Evolutionary conservation across 2,888 invertebrate genomes (phyloP).

Genomic region (Stramonita haemastoma): DNA sequence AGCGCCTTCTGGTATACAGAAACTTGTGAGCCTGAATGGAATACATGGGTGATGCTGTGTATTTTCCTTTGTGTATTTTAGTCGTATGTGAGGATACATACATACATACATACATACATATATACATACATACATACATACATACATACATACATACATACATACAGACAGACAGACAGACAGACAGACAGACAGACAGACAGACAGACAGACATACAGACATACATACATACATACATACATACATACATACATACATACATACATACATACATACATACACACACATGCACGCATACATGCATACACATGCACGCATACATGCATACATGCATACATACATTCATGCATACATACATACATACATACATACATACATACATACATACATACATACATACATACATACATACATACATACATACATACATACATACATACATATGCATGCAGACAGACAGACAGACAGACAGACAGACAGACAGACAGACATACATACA

Average conservation of each 20-base stretch:
- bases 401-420: too few species aligned
- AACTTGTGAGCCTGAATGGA: too few species aligned
- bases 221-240: constrained; percentile 5
- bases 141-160: constrained; percentile 13
- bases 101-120: constrained; percentile 17
- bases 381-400: too few species aligned
- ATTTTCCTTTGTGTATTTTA: too few species aligned
- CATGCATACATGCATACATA: too few species aligned
- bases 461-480: neutral
- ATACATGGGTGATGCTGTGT: too few species aligned
- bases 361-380: too few species aligned
- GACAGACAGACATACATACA: neutral
- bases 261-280: constrained; percentile 13
- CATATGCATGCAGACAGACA: neutral
- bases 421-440: too few species aligned
- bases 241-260: constrained; percentile 11
- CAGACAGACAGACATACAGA: neutral
- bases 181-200: neutral
- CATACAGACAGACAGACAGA: neutral
- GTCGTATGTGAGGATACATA: neutral
- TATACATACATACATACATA: constrained; percentile 1
- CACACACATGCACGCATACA: too few species aligned
- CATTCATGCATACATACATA: too few species aligned
- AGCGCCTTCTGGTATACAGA: too few species aligned
- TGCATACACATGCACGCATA: too few species aligned